These are phyloP conservation scores for Pseudanteris insignis DNA, from an alignment of 2,888 invertebrate genomes.

Conservation along the genomic window DNA sequence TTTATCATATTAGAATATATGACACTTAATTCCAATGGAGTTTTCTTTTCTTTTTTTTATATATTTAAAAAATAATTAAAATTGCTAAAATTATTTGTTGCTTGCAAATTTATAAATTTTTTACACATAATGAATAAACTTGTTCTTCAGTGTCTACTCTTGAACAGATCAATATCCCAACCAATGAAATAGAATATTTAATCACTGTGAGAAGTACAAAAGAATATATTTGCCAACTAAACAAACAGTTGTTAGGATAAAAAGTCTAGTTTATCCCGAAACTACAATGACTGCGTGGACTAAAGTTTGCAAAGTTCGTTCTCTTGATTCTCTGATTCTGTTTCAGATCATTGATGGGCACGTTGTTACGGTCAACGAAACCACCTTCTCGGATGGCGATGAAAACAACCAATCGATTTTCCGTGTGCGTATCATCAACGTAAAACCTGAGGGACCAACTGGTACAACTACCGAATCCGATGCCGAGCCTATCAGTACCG, in stretches of 20 bases:
- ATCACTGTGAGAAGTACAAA: too few species aligned
- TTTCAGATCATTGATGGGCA: conserved; percentile 69
- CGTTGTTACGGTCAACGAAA: conserved; percentile 69
- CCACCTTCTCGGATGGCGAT: conserved; percentile 67
- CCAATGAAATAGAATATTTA: not conserved
- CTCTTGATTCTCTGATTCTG: conserved; percentile 7
- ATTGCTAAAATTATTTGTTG: too few species aligned
- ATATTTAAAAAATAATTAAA: too few species aligned
- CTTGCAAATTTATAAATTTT: too few species aligned
- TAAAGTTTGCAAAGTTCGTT: not conserved
- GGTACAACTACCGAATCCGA: conserved; percentile 34
- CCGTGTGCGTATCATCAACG: conserved; percentile 66
- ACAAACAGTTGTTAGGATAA: too few species aligned
- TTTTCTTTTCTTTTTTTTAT: too few species aligned
- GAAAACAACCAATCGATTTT: conserved; percentile 62
- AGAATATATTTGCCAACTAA: too few species aligned
- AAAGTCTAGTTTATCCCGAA: too few species aligned
- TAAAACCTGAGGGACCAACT: conserved; percentile 62
- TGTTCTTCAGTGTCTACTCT: not conserved
- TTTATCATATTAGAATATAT: too few species aligned
- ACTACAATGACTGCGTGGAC: too few species aligned
- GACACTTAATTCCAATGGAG: too few species aligned
- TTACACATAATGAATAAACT: too few species aligned
- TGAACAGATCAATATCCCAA: not conserved
- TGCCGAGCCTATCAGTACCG: conserved; percentile 39